Conservation (phyloP, 2,797 vertebrate species). For the Pantherophis vulpinus region DNA sequence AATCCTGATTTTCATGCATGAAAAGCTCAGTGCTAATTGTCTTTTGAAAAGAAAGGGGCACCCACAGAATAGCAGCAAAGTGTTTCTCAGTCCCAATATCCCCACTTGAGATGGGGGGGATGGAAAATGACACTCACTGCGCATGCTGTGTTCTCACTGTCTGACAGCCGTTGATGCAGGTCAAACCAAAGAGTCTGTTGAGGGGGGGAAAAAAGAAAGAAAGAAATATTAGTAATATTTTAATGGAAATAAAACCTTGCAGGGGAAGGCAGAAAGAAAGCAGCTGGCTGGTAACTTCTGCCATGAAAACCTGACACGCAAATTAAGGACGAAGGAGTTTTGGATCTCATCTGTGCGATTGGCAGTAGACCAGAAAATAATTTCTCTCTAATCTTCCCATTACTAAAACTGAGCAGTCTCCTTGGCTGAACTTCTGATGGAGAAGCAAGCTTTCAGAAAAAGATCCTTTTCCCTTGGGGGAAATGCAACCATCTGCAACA, state of each 20-base stretch:
- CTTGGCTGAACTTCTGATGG: neutral
- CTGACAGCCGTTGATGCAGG: constrained; percentile 93
- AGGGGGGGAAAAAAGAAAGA: neutral
- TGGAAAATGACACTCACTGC: constrained; percentile 77
- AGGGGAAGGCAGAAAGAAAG: neutral
- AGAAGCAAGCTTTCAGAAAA: neutral
- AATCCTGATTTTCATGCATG: neutral
- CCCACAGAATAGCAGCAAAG: neutral
- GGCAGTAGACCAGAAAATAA: neutral
- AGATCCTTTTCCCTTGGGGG: neutral
- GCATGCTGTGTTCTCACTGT: constrained; percentile 84
- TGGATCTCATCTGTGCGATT: neutral
- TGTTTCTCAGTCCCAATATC: neutral
- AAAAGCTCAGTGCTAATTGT: neutral
- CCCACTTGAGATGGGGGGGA: neutral
- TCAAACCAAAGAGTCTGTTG: constrained; percentile 94
- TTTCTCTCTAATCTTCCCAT: neutral
- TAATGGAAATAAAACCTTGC: neutral
- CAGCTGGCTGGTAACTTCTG: too few species aligned
- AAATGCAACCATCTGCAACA: neutral
- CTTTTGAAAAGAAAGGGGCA: neutral
- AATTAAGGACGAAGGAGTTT: neutral
- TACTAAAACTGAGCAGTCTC: neutral
- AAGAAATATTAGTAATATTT: neutral
- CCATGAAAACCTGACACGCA: neutral